Evolutionary conservation across 2,888 invertebrate species (phyloP), one percentile per base, ranked within the genome.

Genomic region (Drosophila formosana): DNA sequence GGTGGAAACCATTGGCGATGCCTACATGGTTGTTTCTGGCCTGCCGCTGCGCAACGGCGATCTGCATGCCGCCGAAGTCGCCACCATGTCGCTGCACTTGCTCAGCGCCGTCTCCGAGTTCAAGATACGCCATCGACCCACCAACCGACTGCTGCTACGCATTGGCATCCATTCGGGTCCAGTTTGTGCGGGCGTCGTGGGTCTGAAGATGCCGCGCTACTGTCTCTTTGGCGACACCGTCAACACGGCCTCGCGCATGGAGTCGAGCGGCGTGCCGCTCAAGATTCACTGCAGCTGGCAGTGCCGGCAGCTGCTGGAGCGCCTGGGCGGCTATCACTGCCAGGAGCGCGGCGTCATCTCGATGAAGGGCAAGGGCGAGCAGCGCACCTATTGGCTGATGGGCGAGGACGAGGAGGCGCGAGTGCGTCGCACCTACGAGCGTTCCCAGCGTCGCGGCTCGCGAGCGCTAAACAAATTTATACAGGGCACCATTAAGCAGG

Each of bases 221-320:
- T 98, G 98, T 88, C 93, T 98, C 3, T 98, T 98, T 88, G 98
- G 98, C 0, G 98, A 98, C 90, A 98, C 98, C 0, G 98, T 98
- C 1, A 98, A 98, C 90, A 98, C 98, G 0, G 96, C 97, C 1
- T 96, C 96, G 65, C 94, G 97, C 23, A 96, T 97, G 94, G 97
- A 97, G 92, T 97, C 97, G 0, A 96, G 96, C 0, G 97, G 97
- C 70, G 93, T 94, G 95, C 96, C 97, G 0, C 91, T 96, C 66
- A 96, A 96, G 92, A 96, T 97, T 67, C 97, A 97, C 93, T 97
- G 97, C 91, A 97, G 97, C 89, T 93, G 93, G 57, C 94, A 96
- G 47, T 96, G 96, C 85, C 95, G 95, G 73, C 90, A 93, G 0
- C 91, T 97, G 2, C 92, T 97, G 8, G 95, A 95, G 72, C 94